Base-by-base conservation (phyloP, 2,888 invertebrate genomes). In the Mythimna pallens region DNA sequence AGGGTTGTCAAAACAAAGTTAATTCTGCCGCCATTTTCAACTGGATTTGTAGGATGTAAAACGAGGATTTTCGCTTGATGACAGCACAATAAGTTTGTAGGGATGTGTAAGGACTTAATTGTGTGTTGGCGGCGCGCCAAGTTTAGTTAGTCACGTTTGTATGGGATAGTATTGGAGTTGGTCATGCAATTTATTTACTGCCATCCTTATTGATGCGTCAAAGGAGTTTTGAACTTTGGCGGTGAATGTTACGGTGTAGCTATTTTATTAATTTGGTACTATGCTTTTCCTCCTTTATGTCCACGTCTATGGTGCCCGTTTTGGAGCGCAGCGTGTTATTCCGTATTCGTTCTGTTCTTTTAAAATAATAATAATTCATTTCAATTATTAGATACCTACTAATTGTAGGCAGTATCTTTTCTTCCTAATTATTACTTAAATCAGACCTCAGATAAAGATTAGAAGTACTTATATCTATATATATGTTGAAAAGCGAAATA, bases 111-210 rank as follows among this genome's bases (percentile, higher is more conserved):
- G 80, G 72, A 73, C 75, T 77, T 75, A 76, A 74, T 78, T 66
- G 66, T 73, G 73, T 63, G 57, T 65, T 84, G 84, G 84, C 86
- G 54, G 50, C 1, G 10, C 1, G 68, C 84, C 84, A 86, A 61
- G 36, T 14, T n/a, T 20, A 10, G 63, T 84, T 78, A 84, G 81
- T 86, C 84, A 84, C 70, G 80, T 54, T 52, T 43, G 58, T 79
- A 69, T 64, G 34, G 73, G 72, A 85, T 82, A 58, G 66, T 71
- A 78, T 71, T 50, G 55, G 59, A 63, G 68, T 83, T 83, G 58
- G 78, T 86, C 81, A 78, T 70, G 61, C 58, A 25, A 73, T 77
- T 83, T 67, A 73, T 84, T 71, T 76, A 65, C 20, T 63, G 68
- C 20, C 58, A 64, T 59, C 65, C 20, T 50, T 76, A 74, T 58